These are phyloP conservation scores for Nycteola revayana DNA, from an alignment of 2,888 invertebrate species.

Conservation along the genomic window DNA sequence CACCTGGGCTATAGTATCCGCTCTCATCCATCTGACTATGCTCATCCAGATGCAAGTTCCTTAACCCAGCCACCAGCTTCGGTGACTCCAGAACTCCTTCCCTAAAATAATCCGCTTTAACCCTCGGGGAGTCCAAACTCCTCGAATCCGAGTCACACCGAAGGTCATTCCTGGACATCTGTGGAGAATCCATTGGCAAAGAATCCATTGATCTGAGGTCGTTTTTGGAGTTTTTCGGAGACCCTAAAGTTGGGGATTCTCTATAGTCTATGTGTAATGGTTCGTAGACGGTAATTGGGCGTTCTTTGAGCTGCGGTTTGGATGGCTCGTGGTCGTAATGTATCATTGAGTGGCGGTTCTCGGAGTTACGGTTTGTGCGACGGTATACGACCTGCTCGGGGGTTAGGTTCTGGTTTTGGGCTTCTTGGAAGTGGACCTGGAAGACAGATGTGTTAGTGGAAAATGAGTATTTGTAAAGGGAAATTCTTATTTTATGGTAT, in stretches of 20 bases:
- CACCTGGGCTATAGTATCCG: conserved; percentile 75
- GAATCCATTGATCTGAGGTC: conserved; percentile 70
- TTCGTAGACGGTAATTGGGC: conserved; percentile 72
- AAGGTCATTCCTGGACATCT: conserved; percentile 64
- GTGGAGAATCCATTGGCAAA: conserved; percentile 69
- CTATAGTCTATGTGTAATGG: conserved; percentile 71
- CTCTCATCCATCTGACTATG: conserved; percentile 77
- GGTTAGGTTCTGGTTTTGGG: conserved; percentile 46
- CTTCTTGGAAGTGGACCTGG: conserved; percentile 74
- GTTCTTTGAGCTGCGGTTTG: conserved; percentile 67
- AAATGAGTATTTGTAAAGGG: no score
- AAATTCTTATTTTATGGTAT: no score
- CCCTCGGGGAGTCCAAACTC: conserved; percentile 70
- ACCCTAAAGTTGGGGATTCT: conserved; percentile 66
- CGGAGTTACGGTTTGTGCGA: conserved; percentile 62
- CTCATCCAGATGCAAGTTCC: conserved; percentile 71
- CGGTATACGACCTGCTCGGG: conserved; percentile 59
- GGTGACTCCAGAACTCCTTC: conserved; percentile 68
- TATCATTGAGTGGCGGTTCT: conserved; percentile 78
- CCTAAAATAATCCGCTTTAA: conserved; percentile 66
- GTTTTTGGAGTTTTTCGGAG: conserved; percentile 68
- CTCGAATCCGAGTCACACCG: conserved; percentile 68
- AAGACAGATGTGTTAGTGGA: no score
- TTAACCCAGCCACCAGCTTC: conserved; percentile 63
- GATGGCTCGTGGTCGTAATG: conserved; percentile 71